Conservation (phyloP, 1,140 invertebrate genomes). For the Metopolophium dirhodum region DNA sequence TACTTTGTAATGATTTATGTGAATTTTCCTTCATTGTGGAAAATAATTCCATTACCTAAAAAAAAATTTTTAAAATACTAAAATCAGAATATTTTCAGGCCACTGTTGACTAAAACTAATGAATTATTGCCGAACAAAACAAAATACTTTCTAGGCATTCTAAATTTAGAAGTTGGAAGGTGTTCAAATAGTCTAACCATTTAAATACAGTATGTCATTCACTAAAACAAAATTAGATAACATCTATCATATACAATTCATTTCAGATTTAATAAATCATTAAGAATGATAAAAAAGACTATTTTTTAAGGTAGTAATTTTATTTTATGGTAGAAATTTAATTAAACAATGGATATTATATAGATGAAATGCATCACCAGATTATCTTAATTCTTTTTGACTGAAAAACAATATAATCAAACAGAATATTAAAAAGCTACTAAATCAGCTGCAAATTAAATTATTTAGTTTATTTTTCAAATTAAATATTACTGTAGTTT, state of each 20-base stretch:
- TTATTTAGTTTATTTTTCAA: background rate
- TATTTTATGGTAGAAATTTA: background rate
- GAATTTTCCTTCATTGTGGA: conserved; percentile 75
- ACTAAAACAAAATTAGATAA: conserved; percentile 20
- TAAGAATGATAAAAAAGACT: background rate
- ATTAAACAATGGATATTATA: background rate
- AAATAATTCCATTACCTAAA: conserved; percentile 73
- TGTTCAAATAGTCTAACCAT: conserved; percentile 42
- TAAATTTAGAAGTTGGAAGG: conserved; percentile 54
- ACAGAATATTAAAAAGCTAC: background rate
- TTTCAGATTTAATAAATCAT: background rate
- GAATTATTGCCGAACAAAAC: conserved; percentile 53
- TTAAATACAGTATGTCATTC: conserved; percentile 33
- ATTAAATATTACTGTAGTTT: background rate
- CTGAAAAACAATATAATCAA: background rate
- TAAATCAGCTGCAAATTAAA: background rate
- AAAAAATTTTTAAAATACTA: conserved; percentile 51
- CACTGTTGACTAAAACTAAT: conserved; percentile 52
- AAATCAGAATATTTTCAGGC: conserved; percentile 22
- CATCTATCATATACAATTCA: background rate
- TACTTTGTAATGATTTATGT: conserved; percentile 61
- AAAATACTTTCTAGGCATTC: conserved; percentile 54
- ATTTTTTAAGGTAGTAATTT: background rate
- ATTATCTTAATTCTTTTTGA: background rate
- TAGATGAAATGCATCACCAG: background rate